phyloP scores from a whole-genome alignment of 2,113 vertebrate genomes.

The Pachycephala philippinensis region DNA sequence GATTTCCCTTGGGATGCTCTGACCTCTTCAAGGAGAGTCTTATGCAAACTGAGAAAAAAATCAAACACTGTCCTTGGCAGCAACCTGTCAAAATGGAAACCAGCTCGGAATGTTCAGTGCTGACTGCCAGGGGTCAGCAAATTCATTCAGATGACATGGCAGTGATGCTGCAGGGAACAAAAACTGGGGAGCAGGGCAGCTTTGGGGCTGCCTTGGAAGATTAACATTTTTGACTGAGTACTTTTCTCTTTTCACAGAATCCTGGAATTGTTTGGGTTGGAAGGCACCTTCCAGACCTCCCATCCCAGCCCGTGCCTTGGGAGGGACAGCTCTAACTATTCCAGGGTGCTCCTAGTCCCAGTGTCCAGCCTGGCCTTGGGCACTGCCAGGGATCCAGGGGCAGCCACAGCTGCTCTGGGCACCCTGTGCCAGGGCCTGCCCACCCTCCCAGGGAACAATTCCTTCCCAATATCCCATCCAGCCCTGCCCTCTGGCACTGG shows the following conservation, averaged over 20 bases:
- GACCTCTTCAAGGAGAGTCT: neutral
- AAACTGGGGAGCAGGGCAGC: neutral
- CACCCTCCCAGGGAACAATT: neutral
- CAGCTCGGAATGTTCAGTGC: neutral
- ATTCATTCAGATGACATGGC: neutral
- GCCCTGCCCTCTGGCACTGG: rapidly evolving
- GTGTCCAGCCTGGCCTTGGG: no score
- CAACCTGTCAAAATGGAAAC: neutral
- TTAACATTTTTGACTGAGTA: neutral
- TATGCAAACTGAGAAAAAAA: neutral
- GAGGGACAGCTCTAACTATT: neutral
- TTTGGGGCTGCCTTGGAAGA: neutral
- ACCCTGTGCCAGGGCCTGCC: neutral
- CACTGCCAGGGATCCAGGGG: neutral
- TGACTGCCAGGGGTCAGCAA: neutral
- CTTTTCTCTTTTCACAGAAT: neutral
- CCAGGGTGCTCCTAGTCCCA: neutral
- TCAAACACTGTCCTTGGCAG: neutral
- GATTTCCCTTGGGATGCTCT: neutral
- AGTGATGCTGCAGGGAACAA: neutral
- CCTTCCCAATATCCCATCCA: neutral
- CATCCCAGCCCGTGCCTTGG: neutral
- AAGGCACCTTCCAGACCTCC: neutral
- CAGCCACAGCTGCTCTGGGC: neutral
- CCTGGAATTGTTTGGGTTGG: neutral